Conservation (phyloP, 1,140 invertebrate genomes). For the Ceratina japonica region DNA sequence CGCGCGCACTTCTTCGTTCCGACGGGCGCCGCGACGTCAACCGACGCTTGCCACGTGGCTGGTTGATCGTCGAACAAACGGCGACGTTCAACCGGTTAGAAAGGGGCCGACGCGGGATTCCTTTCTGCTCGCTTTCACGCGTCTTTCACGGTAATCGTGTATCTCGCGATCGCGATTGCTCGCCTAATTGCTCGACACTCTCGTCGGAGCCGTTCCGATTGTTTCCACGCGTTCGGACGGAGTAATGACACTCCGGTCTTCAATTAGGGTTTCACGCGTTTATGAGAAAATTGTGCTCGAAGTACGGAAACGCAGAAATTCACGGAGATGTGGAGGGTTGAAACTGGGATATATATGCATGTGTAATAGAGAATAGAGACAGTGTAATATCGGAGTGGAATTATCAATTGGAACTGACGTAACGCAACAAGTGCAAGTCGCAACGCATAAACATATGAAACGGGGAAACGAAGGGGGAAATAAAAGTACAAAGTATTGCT, state of each 20-base stretch:
- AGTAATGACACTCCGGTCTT: no score
- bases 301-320: no score
- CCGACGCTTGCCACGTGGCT: slow-evolving; percentile 10
- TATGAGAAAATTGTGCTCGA: no score
- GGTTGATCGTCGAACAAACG: not conserved
- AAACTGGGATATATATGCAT: no score
- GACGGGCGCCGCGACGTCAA: not conserved
- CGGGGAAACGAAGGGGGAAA: not conserved
- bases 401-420: not conserved
- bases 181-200: not conserved
- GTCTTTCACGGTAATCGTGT: not conserved
- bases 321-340: no score
- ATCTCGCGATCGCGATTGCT: not conserved
- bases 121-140: not conserved
- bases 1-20: not conserved
- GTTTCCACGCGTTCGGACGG: no score
- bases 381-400: no score
- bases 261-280: no score
- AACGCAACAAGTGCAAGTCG: not conserved
- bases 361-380: no score
- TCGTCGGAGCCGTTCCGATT: no score
- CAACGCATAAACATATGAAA: not conserved
- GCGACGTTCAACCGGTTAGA: not conserved
- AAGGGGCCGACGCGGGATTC: not conserved
- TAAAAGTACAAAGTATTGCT: no score